Conservation (phyloP, 2,888 invertebrate genomes). For the Lingula anatina region DNA sequence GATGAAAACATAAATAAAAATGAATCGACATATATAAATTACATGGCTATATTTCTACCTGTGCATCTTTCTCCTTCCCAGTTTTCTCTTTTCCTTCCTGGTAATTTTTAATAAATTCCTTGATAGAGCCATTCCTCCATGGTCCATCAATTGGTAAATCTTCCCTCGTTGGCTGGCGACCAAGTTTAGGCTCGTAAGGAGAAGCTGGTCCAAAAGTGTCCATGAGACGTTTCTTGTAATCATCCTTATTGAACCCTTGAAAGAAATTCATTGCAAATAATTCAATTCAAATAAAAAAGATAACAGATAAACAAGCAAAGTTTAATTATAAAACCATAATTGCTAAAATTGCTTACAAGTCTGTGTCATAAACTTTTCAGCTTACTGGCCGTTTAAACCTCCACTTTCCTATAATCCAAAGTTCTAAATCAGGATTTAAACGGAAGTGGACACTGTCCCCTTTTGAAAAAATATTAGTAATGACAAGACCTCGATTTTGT, state of each 20-base stretch:
- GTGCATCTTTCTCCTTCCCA: neutral
- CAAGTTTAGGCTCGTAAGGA: neutral
- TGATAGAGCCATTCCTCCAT: neutral
- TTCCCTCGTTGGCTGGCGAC: neutral
- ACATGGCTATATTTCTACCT: neutral
- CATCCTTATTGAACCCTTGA: neutral
- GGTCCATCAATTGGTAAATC: neutral
- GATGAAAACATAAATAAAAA: neutral
- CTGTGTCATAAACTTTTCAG: no score
- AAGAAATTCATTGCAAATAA: no score
- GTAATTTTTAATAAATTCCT: neutral
- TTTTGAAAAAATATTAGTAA: no score
- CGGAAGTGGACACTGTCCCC: no score
- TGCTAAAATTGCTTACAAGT: no score
- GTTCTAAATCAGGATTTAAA: no score
- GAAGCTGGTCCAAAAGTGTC: neutral
- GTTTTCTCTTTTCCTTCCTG: neutral
- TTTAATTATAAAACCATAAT: no score
- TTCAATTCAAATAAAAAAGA: no score
- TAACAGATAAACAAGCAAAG: no score
- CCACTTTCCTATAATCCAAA: no score
- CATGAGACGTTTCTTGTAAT: neutral
- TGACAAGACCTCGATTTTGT: no score
- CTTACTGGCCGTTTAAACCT: no score
- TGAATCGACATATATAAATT: neutral